Evolutionary conservation across 2,888 invertebrate genomes (phyloP).

Genomic region (Drosophila tanythrix): DNA sequence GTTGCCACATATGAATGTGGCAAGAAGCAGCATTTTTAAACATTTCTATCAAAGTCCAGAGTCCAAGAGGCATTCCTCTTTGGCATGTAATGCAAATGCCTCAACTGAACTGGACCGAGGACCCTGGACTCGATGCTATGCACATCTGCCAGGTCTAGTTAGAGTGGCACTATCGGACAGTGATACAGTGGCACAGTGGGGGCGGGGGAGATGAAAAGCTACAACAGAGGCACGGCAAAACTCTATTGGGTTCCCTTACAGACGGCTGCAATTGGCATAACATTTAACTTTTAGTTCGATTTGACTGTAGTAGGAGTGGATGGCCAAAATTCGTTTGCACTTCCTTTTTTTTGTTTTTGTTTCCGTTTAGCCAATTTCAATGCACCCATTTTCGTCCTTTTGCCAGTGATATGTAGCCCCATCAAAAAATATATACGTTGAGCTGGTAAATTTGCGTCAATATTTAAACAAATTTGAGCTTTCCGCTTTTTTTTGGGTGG

Average conservation of each 20-base stretch:
- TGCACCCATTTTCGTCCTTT: neutral
- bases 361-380: conserved; percentile 39
- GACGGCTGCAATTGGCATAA: conserved; percentile 51
- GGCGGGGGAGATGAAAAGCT: neutral
- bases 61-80: conserved; percentile 15
- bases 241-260: neutral
- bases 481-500: conserved; percentile 4
- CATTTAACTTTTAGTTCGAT: conserved; percentile 56
- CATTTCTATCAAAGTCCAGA: conserved; percentile 71
- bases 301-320: conserved; percentile 29
- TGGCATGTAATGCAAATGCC: conserved; percentile 53
- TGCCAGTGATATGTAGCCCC: neutral
- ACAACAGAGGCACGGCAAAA: conserved; percentile 1
- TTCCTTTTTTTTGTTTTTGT: neutral
- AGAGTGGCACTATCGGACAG: conserved; percentile 2
- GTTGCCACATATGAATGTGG: conserved; percentile 5
- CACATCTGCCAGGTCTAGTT: neutral
- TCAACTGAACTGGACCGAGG: conserved; percentile 10
- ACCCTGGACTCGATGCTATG: conserved; percentile 2
- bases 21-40: conserved; percentile 35
- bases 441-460: conserved; percentile 64
- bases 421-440: conserved; percentile 19
- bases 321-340: conserved; percentile 38
- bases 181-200: neutral
- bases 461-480: conserved; percentile 63